Evolutionary conservation across 2,113 vertebrate genomes (phyloP), one percentile per base, ranked within the genome.

Genomic region (Tiliqua scincoides): DNA sequence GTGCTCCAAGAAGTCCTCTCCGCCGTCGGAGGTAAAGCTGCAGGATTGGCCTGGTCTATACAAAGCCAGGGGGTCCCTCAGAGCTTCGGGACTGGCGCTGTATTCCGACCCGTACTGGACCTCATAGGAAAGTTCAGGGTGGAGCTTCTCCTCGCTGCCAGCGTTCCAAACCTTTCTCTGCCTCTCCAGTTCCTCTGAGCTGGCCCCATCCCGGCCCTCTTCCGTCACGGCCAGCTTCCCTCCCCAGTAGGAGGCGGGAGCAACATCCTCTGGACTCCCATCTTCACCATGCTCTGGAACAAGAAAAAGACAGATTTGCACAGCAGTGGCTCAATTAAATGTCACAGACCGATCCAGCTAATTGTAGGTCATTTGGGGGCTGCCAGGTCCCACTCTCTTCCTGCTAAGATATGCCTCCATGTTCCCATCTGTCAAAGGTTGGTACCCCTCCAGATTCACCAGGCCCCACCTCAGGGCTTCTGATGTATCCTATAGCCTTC

Each of bases 261-360:
- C 62, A 35, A 88, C 91, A 48, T 86, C 52, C 0, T 48, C 90
- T 1, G 74, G 82, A 74, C 87, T 92, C 78, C 87, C 91, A 37
- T 91, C 90, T 54, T 93, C 91, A 0, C 87, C 37, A 1, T 21
- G 70, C 14, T 95, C 96, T 96, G 91, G 65, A 9, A 25, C 9
- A 21, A 63, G 8, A 43, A 94, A 32, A 92, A 91, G 81, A 94
- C 6, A 48, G 3, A 4, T 35, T 70, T 68, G 67, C 32, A 68
- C n/a, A 68, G n/a, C 17, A 68, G 27, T 65, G 9, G 84, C 59
- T 10, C 18, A 3, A 40, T 40, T 63, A 6, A 25, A 48, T 48
- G 4, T 48, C 43, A 48, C 8, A 48, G 43, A 48, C 43, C 8
- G 43, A 48, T 48, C 43, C 21, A 65, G 23, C 23, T 65, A 10